Percentiles rank a stretch among this genome's conserved stretches.
Evolutionary conservation across 2,888 invertebrate species (phyloP).

Genomic region (Aquatica leii): DNA sequence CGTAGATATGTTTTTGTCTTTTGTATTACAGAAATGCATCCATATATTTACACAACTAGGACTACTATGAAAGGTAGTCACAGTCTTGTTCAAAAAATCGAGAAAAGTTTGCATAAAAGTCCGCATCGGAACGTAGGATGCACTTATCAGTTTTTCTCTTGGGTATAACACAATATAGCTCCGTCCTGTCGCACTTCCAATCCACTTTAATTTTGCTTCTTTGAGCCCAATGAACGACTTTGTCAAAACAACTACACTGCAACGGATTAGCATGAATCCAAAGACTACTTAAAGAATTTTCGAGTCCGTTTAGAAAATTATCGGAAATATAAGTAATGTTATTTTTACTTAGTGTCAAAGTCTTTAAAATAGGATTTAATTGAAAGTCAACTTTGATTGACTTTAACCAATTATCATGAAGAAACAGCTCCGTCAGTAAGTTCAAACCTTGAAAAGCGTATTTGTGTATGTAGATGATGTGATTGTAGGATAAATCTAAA

Average conservation of each 20-base stretch:
- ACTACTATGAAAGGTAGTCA: no score
- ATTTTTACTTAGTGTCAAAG: not conserved
- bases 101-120: conserved; percentile 2
- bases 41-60: no score
- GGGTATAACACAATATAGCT: conserved; percentile 1
- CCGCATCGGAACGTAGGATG: not conserved
- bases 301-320: not conserved
- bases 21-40: no score
- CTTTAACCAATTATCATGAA: not conserved
- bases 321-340: conserved; percentile 8
- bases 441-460: conserved; percentile 1
- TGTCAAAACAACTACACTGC: conserved; percentile 8
- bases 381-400: not conserved
- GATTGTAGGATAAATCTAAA: not conserved
- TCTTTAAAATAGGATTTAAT: not conserved
- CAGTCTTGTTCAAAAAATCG: no score
- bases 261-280: conserved; percentile 7
- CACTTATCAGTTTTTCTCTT: not conserved
- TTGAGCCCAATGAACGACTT: not conserved
- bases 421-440: not conserved
- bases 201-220: not conserved
- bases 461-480: conserved; percentile 4
- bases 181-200: not conserved
- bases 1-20: no score
- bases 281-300: not conserved